Conservation (phyloP, 2,888 invertebrate species). For the Amblyteles armatorius region DNA sequence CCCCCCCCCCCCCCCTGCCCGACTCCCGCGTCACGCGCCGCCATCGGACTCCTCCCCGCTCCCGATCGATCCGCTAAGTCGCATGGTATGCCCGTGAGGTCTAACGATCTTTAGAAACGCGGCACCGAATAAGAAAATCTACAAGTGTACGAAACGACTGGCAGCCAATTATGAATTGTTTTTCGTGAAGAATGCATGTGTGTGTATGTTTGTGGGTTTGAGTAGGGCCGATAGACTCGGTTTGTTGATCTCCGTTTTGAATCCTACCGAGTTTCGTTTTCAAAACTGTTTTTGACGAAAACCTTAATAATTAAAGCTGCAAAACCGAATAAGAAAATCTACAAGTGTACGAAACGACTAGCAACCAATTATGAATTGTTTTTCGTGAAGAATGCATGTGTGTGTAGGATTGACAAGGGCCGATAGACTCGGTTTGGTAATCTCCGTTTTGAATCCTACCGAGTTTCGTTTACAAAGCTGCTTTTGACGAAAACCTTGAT, state of each 20-base stretch:
- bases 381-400: too few species aligned
- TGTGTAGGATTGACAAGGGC: too few species aligned
- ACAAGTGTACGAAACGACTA: too few species aligned
- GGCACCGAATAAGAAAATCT: too few species aligned
- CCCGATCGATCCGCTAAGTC: constrained; percentile 34
- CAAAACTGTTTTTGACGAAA: constrained; percentile 46
- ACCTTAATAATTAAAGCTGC: neutral
- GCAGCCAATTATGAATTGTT: too few species aligned
- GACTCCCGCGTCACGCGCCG: neutral
- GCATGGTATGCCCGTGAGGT: neutral
- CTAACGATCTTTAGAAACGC: neutral
- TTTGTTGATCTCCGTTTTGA: neutral
- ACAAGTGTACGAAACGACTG: too few species aligned
- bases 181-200: too few species aligned
- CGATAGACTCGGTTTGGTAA: too few species aligned
- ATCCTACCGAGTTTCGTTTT: constrained; percentile 25
- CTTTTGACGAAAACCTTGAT: constrained; percentile 43
- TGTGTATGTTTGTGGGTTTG: too few species aligned
- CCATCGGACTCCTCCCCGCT: neutral
- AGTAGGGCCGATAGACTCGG: too few species aligned
- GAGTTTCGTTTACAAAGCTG: constrained; percentile 38
- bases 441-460: too few species aligned
- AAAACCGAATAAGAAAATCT: neutral
- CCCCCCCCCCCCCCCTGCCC: neutral
- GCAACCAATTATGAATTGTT: too few species aligned